Conservation (phyloP, 2,888 invertebrate genomes). For the Lepidonotus clava region DNA sequence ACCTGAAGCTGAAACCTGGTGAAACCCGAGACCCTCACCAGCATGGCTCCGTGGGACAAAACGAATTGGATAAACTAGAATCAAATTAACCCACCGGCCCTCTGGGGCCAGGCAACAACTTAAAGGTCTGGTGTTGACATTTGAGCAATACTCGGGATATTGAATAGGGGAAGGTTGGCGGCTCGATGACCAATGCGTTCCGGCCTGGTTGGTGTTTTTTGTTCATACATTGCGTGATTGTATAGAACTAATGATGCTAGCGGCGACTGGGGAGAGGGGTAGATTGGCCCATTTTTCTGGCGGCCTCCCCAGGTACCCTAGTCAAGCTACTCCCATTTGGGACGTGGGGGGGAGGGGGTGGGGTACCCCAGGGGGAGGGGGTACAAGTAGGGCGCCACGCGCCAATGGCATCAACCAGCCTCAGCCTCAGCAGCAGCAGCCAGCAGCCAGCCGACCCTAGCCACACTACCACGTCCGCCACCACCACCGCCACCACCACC, state of each 20-base stretch:
- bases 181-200: neutral
- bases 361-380: neutral
- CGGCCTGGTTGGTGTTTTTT: too few species aligned
- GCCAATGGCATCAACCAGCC: neutral
- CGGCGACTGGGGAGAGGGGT: neutral
- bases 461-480: neutral
- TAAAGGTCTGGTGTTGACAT: neutral
- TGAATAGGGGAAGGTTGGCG: neutral
- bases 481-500: neutral
- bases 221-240: too few species aligned
- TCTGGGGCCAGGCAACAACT: neutral
- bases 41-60: neutral
- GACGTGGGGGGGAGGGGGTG: neutral
- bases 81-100: neutral
- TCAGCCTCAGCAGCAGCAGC: neutral
- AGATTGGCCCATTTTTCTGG: neutral
- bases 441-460: neutral
- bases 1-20: neutral
- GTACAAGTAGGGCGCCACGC: neutral
- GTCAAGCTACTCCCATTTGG: neutral
- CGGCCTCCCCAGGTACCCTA: neutral
- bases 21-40: neutral
- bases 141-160: neutral
- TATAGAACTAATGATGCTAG: neutral
- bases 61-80: neutral